Percentiles rank a stretch among this genome's conserved stretches.
Conservation (phyloP, 2,113 vertebrate species). For the Glaucidium brasilianum region DNA sequence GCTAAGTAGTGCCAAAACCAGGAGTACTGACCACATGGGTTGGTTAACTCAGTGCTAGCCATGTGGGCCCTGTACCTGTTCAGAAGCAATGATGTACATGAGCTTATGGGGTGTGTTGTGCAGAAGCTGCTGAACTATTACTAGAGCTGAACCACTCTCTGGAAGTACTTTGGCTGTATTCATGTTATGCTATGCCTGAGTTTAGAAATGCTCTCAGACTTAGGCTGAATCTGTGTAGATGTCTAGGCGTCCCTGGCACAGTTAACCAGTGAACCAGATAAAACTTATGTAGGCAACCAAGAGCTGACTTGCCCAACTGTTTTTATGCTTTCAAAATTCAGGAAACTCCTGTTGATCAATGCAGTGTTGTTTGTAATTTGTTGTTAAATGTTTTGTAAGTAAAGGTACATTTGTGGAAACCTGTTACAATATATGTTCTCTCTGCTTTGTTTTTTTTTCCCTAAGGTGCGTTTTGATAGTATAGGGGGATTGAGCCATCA, state of each 20-base stretch:
- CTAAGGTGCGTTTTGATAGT: constrained; percentile 91
- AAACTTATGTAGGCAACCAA: background rate
- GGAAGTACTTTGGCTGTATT: background rate
- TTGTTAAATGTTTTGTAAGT: background rate
- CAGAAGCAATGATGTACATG: background rate
- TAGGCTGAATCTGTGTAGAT: background rate
- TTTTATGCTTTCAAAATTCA: background rate
- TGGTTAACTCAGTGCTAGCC: background rate
- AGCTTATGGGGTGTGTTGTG: background rate
- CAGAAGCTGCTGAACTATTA: background rate
- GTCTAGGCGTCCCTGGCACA: background rate
- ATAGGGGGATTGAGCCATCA: constrained; percentile 94
- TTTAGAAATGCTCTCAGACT: background rate
- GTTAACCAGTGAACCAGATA: background rate
- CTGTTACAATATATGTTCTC: background rate
- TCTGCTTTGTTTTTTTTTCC: background rate
- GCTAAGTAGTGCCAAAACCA: background rate
- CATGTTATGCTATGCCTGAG: background rate
- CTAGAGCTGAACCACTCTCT: background rate
- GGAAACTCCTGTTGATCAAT: background rate
- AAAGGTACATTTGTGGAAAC: background rate
- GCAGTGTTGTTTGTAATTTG: background rate
- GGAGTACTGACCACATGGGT: too few species aligned
- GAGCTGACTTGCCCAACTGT: background rate
- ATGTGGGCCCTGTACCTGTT: background rate